phyloP scores from a whole-genome alignment of 2,888 invertebrate genomes.

The Cephus pygmeus region DNA sequence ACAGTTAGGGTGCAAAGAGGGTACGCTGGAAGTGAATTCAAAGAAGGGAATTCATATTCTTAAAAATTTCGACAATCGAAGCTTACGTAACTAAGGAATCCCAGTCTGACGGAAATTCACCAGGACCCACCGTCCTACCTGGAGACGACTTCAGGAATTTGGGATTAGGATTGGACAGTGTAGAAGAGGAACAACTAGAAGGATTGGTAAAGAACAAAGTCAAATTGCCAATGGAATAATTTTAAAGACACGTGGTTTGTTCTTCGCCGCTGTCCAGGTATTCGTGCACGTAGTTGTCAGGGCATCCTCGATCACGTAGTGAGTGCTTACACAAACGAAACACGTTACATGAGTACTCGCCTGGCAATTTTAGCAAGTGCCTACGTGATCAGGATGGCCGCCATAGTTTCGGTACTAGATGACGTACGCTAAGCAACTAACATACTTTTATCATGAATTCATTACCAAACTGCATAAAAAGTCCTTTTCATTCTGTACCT shows the following conservation, averaged over 20 bases:
- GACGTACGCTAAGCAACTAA: neutral
- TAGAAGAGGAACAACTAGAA: neutral
- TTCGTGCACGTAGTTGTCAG: neutral
- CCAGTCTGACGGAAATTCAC: neutral
- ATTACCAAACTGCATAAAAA: neutral
- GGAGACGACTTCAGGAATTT: too few relatives aligned
- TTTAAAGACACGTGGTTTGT: neutral
- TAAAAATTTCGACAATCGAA: neutral
- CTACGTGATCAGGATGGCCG: constrained; percentile 47
- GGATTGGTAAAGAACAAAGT: neutral
- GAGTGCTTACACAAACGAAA: constrained; percentile 55
- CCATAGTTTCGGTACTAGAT: neutral
- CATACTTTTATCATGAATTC: neutral
- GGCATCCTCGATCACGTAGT: constrained; percentile 48
- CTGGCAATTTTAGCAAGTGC: constrained; percentile 43
- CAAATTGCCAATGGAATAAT: neutral
- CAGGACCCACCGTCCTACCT: neutral
- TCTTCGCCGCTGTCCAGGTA: neutral
- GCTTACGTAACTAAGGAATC: neutral
- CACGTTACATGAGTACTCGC: constrained; percentile 50
- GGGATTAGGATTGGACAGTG: too few relatives aligned
- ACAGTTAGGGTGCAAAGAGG: neutral
- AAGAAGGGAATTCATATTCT: neutral
- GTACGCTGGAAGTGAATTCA: neutral
- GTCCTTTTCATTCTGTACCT: neutral